Conservation (phyloP, 1,140 invertebrate species). For the Drosophila elegans region DNA sequence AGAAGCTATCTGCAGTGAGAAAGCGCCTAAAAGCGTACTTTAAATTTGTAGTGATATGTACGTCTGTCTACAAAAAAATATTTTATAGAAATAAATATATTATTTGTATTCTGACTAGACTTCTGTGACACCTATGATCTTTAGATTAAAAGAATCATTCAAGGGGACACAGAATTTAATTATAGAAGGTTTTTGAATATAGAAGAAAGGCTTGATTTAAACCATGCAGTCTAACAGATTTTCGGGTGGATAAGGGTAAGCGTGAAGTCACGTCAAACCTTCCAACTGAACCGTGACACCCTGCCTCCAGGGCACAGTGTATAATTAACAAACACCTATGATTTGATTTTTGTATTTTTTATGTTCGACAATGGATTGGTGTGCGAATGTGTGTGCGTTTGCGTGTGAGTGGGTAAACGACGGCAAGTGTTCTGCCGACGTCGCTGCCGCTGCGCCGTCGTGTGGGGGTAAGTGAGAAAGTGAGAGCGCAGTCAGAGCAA, state of each 20-base stretch:
- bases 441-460: slow-evolving; percentile 45
- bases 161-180: no score
- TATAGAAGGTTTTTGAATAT: no score
- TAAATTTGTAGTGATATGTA: no score
- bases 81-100: no score
- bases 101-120: no score
- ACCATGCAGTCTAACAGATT: background rate
- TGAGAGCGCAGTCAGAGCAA: slow-evolving; percentile 4
- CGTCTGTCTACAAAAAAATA: no score
- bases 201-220: no score
- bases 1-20: no score
- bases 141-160: no score
- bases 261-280: slow-evolving; percentile 1
- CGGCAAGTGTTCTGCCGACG: slow-evolving; percentile 73
- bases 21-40: no score
- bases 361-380: slow-evolving; percentile 55
- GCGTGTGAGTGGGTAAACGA: slow-evolving; percentile 69
- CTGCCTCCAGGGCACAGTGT: slow-evolving; percentile 39
- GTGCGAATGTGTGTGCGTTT: slow-evolving; percentile 18
- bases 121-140: no score
- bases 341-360: slow-evolving; percentile 65
- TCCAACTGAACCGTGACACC: slow-evolving; percentile 14
- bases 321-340: slow-evolving; percentile 76
- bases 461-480: slow-evolving; percentile 68
- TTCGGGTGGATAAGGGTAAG: background rate